Conservation (phyloP, 2,797 vertebrate species). For the Podarcis siculus region DNA sequence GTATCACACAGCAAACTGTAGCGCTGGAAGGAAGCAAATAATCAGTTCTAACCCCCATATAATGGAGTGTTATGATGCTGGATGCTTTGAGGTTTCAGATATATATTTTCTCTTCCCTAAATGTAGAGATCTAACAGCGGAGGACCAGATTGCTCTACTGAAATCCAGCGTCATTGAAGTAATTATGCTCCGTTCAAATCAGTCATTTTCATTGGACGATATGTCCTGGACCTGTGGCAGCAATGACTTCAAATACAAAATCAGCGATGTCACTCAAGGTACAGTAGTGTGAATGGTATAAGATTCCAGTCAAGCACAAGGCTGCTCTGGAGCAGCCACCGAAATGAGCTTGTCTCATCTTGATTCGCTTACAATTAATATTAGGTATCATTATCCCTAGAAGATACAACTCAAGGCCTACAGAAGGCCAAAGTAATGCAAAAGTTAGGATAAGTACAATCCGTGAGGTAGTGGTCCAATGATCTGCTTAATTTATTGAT, state of each 20-base stretch:
- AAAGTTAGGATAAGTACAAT: background rate
- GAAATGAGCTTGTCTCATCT: background rate
- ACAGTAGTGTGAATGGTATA: background rate
- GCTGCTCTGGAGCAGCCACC: background rate
- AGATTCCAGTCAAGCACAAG: background rate
- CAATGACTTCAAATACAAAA: slow-evolving; percentile 89
- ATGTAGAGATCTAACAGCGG: slow-evolving; percentile 88
- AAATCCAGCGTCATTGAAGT: slow-evolving; percentile 98
- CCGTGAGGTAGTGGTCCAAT: too few relatives aligned
- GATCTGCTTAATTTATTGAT: background rate
- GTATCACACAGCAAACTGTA: too few relatives aligned
- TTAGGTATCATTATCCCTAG: too few relatives aligned
- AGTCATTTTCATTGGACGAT: slow-evolving; percentile 93
- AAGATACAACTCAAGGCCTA: background rate
- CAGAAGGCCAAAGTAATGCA: background rate
- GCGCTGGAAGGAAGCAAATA: background rate
- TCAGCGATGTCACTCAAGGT: slow-evolving; percentile 94
- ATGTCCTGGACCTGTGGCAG: slow-evolving; percentile 96
- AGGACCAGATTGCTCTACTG: slow-evolving; percentile 95
- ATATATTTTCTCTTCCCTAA: background rate
- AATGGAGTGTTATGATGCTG: background rate
- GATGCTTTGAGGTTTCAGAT: background rate
- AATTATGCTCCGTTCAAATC: slow-evolving; percentile 97
- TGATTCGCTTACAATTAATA: background rate
- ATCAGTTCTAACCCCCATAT: background rate